These are phyloP conservation scores for Chanos chanos DNA, from an alignment of 2,797 vertebrate genomes.

Conservation along the genomic window DNA sequence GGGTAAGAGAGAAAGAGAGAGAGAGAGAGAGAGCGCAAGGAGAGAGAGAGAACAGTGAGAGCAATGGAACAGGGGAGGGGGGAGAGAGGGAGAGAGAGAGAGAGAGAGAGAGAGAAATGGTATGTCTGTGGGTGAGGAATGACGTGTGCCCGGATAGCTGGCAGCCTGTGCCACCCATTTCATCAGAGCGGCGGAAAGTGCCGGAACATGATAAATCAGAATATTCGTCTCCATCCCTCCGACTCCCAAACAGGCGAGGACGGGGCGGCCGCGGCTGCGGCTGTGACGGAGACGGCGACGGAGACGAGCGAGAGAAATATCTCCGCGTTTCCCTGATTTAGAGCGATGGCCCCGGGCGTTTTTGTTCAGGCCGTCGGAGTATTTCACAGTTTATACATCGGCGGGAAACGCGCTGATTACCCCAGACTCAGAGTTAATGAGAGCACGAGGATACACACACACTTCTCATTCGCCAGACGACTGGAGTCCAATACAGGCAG, in stretches of 20 bases:
- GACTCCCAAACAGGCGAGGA: too few relatives aligned
- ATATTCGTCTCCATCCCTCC: constrained; percentile 14
- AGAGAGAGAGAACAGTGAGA: not conserved
- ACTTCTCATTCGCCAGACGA: constrained; percentile 15
- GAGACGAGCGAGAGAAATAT: constrained; percentile 6
- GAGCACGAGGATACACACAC: not conserved
- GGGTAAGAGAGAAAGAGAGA: too few relatives aligned
- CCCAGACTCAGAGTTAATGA: constrained; percentile 17
- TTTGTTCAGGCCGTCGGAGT: constrained; percentile 21
- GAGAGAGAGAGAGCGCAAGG: not conserved
- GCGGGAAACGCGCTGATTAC: constrained; percentile 26
- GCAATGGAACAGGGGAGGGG: too few relatives aligned
- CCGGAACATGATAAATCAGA: constrained; percentile 24
- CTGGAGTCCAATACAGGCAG: constrained; percentile 8
- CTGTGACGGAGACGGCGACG: too few relatives aligned
- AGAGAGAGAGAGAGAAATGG: too few relatives aligned
- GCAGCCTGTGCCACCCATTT: not conserved
- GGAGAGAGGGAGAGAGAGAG: too few relatives aligned
- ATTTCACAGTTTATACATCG: constrained; percentile 20
- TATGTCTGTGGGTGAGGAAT: not conserved
- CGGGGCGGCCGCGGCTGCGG: too few relatives aligned
- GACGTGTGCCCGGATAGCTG: not conserved
- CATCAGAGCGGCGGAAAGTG: not conserved
- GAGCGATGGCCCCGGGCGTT: constrained; percentile 16
- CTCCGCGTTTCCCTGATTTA: constrained; percentile 29